phyloP scores from a whole-genome alignment of 1,140 invertebrate species.

The Caenorhabditis briggsae region DNA sequence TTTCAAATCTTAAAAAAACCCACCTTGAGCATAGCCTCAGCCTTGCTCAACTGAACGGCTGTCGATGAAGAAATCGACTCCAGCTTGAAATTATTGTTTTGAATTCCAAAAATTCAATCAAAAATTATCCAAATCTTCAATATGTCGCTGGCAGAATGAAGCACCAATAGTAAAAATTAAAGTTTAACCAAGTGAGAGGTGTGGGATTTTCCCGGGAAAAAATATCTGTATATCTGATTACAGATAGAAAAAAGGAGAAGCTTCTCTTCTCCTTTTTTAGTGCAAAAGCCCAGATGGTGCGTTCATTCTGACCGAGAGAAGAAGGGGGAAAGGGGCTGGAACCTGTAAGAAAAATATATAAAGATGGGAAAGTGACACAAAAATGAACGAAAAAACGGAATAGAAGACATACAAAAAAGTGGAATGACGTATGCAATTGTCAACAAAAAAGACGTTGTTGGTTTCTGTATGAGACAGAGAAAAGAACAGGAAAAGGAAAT shows the following conservation, averaged over 20 bases:
- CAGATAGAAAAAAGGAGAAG: constrained; percentile 31
- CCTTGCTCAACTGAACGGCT: constrained; percentile 30
- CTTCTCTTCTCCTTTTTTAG: constrained; percentile 1
- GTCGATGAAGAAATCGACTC: not conserved
- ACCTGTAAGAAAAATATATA: constrained; percentile 41
- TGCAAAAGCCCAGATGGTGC: constrained; percentile 20
- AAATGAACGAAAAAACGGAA: not conserved
- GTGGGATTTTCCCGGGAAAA: not conserved
- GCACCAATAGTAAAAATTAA: not conserved
- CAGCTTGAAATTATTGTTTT: constrained; percentile 24
- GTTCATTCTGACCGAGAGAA: constrained; percentile 17
- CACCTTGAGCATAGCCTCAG: constrained; percentile 39
- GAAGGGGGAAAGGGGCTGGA: not conserved
- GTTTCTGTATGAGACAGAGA: constrained; percentile 17
- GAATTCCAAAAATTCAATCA: not conserved
- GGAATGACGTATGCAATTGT: constrained; percentile 33
- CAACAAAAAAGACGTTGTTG: constrained; percentile 44
- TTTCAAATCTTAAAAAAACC: not conserved
- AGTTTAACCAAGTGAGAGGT: constrained; percentile 6
- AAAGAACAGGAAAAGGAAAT: constrained; percentile 13
- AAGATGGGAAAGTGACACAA: constrained; percentile 22
- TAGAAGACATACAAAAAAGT: not conserved
- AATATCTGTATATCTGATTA: not conserved
- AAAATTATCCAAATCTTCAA: not conserved
- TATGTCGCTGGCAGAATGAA: too few species aligned